phyloP scores from a whole-genome alignment of 2,888 invertebrate genomes.

The Standfussiana lucernea region DNA sequence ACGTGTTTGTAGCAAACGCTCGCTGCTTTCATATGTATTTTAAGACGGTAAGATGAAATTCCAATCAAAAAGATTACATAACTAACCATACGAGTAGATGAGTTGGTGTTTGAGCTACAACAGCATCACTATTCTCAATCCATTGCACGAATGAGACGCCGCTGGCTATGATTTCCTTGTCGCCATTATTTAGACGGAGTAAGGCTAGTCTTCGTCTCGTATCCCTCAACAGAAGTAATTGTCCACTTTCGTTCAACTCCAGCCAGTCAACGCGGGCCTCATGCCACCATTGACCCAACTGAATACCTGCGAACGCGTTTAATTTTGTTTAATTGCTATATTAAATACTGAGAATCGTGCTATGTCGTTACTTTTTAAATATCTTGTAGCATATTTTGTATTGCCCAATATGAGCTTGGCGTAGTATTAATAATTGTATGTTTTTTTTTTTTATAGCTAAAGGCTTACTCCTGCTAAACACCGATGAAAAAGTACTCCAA shows the following conservation, averaged over 20 bases:
- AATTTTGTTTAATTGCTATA: neutral
- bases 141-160: constrained; percentile 94
- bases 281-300: constrained; percentile 95
- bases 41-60: neutral
- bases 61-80: neutral
- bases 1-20: neutral
- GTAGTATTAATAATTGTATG: neutral
- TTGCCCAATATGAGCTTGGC: neutral
- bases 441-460: neutral
- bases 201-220: constrained; percentile 94
- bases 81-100: constrained; percentile 97
- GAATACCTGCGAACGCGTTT: constrained; percentile 82
- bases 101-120: constrained; percentile 97
- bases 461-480: neutral
- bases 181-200: constrained; percentile 90
- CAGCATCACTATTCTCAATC: constrained; percentile 98
- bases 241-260: constrained; percentile 98
- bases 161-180: constrained; percentile 93
- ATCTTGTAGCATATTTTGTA: neutral
- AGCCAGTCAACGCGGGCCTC: constrained; percentile 99
- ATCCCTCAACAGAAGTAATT: constrained; percentile 97
- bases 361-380: neutral
- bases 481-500: neutral
- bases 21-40: neutral
- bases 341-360: neutral